Base-by-base conservation (phyloP, 1,140 invertebrate genomes). In the Eriocheir sinensis region DNA sequence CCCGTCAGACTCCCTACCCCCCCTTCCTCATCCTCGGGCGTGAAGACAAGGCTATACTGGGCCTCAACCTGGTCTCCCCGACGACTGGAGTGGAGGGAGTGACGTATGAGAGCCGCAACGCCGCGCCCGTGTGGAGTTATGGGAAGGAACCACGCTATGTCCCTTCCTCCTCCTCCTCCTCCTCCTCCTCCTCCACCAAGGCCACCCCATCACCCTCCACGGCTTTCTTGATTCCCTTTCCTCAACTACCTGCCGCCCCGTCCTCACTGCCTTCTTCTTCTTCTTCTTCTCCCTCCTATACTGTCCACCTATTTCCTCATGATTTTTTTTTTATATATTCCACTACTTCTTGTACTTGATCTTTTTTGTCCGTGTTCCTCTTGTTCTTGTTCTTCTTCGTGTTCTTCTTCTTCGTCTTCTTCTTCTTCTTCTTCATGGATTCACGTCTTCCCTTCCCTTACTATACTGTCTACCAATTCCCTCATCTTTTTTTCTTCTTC, bases 51-150 rank as follows among this genome's bases (percentile, higher is more conserved):
- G 60, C 60, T 72, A n/a, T n/a, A 4, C 60, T 72, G 21, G 60
- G 60, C 21, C 60, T 72, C 21, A 21, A 72, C 60, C 60, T 72
- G 60, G 60, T n/a, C 60, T 21, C 17, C 60, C 4, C 17, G 60
- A 72, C 60, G 60, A 72, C 60, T 72, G 60, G 60, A 72, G 60
- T 72, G 60, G 60, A 72, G 60, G 60, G 60, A 72, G 60, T 72
- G 60, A 72, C 21, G 27, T 72, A 72, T 72, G 60, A 72, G 60
- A 72, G 60, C 60, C 60, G 60, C 60, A 72, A n/a, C 60, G 60
- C 60, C 60, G 21, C 6, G 60, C 60, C 60, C 6, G 60, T 72
- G 60, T n/a, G 21, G 60, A 72, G 60, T 72, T 72, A 72, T 72
- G 60, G n/a, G 60, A n/a, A 72, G 4, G 60, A 72, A n/a, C 60